Percentiles rank a stretch among this genome's conserved stretches.
These are phyloP conservation scores for Caenorhabditis briggsae DNA, from an alignment of 1,140 invertebrate genomes.

Conservation along the genomic window DNA sequence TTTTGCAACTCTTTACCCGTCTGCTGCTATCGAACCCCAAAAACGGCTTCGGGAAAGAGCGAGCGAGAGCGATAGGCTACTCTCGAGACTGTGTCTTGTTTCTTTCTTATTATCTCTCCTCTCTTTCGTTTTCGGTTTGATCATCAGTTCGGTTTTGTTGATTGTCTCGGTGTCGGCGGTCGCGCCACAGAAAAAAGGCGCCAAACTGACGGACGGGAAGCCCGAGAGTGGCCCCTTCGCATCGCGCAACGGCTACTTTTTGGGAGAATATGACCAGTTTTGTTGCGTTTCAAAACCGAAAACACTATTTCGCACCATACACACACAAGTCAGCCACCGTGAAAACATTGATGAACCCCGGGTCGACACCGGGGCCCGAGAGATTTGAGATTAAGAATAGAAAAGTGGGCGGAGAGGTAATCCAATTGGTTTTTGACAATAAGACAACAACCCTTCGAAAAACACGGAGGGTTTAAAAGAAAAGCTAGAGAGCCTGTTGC, in stretches of 20 bases:
- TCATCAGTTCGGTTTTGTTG: constrained; percentile 52
- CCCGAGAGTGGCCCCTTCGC: constrained; percentile 29
- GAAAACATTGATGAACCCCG: constrained; percentile 4
- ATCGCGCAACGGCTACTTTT: constrained; percentile 32
- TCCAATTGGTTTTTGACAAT: constrained; percentile 17
- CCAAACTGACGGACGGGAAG: constrained; percentile 51
- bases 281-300: constrained; percentile 41
- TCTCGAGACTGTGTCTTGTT: constrained; percentile 32
- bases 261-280: constrained; percentile 49
- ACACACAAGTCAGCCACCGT: too few relatives aligned
- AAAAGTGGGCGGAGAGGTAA: background rate
- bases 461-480: background rate
- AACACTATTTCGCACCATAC: constrained; percentile 34
- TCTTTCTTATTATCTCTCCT: constrained; percentile 7
- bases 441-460: constrained; percentile 29
- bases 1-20: constrained; percentile 43
- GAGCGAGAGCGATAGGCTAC: background rate
- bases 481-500: constrained; percentile 24
- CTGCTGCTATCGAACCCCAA: constrained; percentile 44
- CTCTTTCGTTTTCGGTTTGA: constrained; percentile 39
- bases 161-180: constrained; percentile 55
- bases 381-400: constrained; percentile 1
- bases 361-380: background rate
- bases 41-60: constrained; percentile 23
- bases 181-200: constrained; percentile 52